Conservation (phyloP, 2,888 invertebrate species). For the Leptopilina syphax region DNA sequence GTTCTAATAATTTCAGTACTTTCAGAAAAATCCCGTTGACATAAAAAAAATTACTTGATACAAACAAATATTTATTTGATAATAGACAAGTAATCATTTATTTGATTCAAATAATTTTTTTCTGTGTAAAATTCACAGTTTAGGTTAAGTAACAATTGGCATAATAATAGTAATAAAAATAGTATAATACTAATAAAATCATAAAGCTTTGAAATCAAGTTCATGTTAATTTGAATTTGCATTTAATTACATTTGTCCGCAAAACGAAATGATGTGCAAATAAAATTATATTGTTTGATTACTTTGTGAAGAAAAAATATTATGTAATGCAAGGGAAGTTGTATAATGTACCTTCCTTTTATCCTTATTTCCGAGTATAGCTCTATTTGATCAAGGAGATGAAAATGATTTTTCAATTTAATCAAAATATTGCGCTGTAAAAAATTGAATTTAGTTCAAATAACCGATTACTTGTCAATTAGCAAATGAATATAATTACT, state of each 20-base stretch:
- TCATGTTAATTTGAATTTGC: background rate
- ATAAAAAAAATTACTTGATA: too few relatives aligned
- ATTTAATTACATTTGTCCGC: background rate
- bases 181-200: too few relatives aligned
- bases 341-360: conserved; percentile 9
- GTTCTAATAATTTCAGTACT: too few relatives aligned
- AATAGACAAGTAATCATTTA: too few relatives aligned
- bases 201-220: background rate
- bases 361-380: background rate
- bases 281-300: background rate
- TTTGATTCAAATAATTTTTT: too few relatives aligned
- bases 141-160: background rate
- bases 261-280: background rate
- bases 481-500: too few relatives aligned
- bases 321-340: conserved; percentile 6
- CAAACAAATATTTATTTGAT: too few relatives aligned
- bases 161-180: too few relatives aligned
- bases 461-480: too few relatives aligned
- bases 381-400: background rate
- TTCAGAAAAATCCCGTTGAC: too few relatives aligned
- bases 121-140: background rate
- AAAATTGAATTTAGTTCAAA: too few relatives aligned
- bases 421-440: too few relatives aligned
- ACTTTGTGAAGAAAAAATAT: conserved; percentile 6
- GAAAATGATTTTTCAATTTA: background rate